Base-by-base conservation (phyloP, 1,140 invertebrate genomes). In the Nasonia giraulti region DNA sequence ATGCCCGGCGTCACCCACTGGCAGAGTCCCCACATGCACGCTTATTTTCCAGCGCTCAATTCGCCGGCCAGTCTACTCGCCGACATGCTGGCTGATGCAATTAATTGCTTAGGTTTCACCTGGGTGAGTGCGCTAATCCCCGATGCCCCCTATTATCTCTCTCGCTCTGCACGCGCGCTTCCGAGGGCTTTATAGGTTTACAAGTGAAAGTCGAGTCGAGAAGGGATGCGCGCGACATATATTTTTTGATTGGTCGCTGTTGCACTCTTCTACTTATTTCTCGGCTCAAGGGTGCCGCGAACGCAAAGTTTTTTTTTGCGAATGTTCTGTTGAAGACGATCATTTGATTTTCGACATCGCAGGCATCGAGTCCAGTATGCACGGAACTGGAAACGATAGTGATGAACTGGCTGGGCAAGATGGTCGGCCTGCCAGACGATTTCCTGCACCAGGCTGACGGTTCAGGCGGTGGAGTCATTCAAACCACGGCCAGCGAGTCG, bases 391-490 rank as follows among this genome's bases (percentile, higher is more conserved):
- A 99, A 94, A 98, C 98, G 86, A 95, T 98, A 6, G 97, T 99
- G 37, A 98, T 99, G 96, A 99, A 99, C 93, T 99, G 99, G 99
- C 92, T 99, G 55, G 98, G 97, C 7, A 98, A 99, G 93, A 97
- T 99, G 95, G 95, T 99, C 20, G 96, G 97, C 5, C 94, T 99
- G 37, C 99, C 99, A 0, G 96, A 98, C 3, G 95, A 96, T 47
- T 99, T 99, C 92, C 94, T 99, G 0, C 96, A 97, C 88, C 94
- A 95, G 88, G 94, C 95, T 44, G 95, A 95, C 33, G 96, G 96
- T 75, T 93, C 94, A 14, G 97, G 97, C 4, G 98, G 98, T 73
- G 98, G 98, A 20, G 98, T 99, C 2, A 98, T 99, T 88, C 97
- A 98, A 94, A 96, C 97, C 1, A 98, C 97, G 31, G 96, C 98